These are phyloP conservation scores for Aromia moschata DNA, from an alignment of 2,888 invertebrate genomes.

Conservation along the genomic window DNA sequence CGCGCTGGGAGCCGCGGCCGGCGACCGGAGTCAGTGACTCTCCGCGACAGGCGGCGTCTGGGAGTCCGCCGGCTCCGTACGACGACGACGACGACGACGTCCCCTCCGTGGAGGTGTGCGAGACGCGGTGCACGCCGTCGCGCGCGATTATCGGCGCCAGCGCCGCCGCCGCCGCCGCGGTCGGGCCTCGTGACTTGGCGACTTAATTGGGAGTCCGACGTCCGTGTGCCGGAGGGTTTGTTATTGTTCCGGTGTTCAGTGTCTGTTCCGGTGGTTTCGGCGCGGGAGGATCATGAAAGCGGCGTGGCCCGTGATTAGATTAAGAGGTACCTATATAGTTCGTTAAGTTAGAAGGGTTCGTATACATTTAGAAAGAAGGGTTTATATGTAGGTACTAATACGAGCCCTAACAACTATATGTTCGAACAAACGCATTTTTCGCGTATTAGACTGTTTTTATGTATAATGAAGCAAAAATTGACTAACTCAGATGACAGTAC, in stretches of 20 bases:
- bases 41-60: constrained; percentile 55
- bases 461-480: too few relatives aligned
- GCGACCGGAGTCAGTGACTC: constrained; percentile 54
- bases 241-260: constrained; percentile 14
- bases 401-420: too few relatives aligned
- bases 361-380: too few relatives aligned
- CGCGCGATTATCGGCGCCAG: constrained; percentile 25
- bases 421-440: too few relatives aligned
- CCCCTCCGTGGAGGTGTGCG: constrained; percentile 31
- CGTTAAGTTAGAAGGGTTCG: too few relatives aligned
- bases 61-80: too few relatives aligned
- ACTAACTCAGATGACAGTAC: too few relatives aligned
- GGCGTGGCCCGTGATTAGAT: too few relatives aligned
- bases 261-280: not conserved
- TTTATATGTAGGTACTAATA: too few relatives aligned
- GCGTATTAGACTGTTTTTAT: too few relatives aligned
- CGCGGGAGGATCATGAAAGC: too few relatives aligned
- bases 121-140: constrained; percentile 25
- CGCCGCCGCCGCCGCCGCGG: constrained; percentile 10
- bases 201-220: constrained; percentile 9
- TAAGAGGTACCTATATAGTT: too few relatives aligned
- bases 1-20: constrained; percentile 43
- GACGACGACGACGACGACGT: constrained; percentile 35
- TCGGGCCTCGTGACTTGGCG: not conserved
- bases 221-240: constrained; percentile 2